Percentiles rank a stretch among this genome's conserved stretches.
Conservation (phyloP, 92 coral and sea anemone species). For the Epizoanthus ramosus region DNA sequence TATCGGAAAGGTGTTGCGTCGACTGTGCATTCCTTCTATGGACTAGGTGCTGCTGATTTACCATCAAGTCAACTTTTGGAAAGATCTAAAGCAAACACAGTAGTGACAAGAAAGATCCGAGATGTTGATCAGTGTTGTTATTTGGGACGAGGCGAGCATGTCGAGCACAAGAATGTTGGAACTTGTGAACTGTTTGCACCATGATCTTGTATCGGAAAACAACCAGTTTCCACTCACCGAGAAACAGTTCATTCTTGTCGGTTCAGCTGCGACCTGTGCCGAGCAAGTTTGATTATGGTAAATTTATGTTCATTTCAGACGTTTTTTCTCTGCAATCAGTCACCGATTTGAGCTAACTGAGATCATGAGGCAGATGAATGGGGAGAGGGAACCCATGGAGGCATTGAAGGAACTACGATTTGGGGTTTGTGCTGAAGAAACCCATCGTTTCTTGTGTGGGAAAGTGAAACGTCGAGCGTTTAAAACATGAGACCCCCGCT, state of each 20-base stretch:
- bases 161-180: conserved; percentile 50
- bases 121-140: conserved; percentile 35
- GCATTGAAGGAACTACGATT: conserved; percentile 9
- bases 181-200: conserved; percentile 26
- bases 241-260: conserved; percentile 40
- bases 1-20: no score
- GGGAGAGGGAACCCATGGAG: neutral
- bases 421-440: neutral
- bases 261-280: conserved; percentile 42
- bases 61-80: conserved; percentile 25
- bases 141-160: conserved; percentile 67
- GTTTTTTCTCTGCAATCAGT: no score
- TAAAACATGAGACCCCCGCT: no score
- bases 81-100: conserved; percentile 6
- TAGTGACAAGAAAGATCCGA: no score
- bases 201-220: conserved; percentile 1
- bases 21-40: no score
- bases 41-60: conserved; percentile 35
- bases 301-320: conserved; percentile 24
- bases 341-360: conserved; percentile 9
- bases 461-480: no score
- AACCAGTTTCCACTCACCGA: conserved; percentile 22
- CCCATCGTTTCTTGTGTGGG: neutral
- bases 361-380: conserved; percentile 18
- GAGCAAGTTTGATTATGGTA: conserved; percentile 6